A percentile compares a stretch with the other conserved stretches of the same genome.
These are phyloP conservation scores for Microdon myrmicae DNA, from an alignment of 2,888 invertebrate genomes.

Conservation along the genomic window DNA sequence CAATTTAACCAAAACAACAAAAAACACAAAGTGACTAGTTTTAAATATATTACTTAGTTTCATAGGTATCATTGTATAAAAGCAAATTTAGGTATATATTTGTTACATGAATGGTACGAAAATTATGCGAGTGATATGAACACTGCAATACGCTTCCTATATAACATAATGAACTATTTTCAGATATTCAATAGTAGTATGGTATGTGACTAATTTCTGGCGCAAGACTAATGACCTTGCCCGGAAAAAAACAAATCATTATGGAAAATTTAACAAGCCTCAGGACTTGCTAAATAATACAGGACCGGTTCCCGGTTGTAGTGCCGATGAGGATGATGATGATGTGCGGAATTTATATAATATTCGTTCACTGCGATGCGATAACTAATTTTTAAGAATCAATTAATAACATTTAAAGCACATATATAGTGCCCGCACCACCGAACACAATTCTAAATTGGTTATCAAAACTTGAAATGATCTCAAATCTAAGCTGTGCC, in stretches of 20 bases:
- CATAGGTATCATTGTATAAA: conserved; percentile 45
- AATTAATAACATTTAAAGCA: conserved; percentile 33
- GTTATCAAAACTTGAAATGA: conserved; percentile 28
- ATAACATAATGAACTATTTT: conserved; percentile 17
- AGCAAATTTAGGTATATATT: conserved; percentile 50
- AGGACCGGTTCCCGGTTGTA: too few relatives aligned
- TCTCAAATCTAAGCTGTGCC: conserved; percentile 24
- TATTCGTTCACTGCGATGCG: too few relatives aligned
- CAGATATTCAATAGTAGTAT: conserved; percentile 55
- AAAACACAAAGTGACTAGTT: conserved; percentile 31
- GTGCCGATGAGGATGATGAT: too few relatives aligned
- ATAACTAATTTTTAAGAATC: conserved; percentile 24
- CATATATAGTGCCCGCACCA: conserved; percentile 50
- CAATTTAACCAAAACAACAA: conserved; percentile 29
- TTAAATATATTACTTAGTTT: conserved; percentile 37
- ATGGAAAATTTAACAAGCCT: too few relatives aligned
- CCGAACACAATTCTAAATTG: conserved; percentile 47
- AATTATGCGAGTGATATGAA: conserved; percentile 59
- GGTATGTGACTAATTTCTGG: conserved; percentile 34
- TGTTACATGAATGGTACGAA: conserved; percentile 52
- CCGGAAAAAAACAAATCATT: too few relatives aligned
- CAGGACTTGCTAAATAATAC: too few relatives aligned
- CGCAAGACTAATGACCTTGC: too few relatives aligned
- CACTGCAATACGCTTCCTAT: conserved; percentile 61
- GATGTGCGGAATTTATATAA: conserved; percentile 53